Evolutionary conservation across 2,797 vertebrate species (phyloP), one percentile per base, ranked within the genome.

Genomic region (Macropus fuliginosus): DNA sequence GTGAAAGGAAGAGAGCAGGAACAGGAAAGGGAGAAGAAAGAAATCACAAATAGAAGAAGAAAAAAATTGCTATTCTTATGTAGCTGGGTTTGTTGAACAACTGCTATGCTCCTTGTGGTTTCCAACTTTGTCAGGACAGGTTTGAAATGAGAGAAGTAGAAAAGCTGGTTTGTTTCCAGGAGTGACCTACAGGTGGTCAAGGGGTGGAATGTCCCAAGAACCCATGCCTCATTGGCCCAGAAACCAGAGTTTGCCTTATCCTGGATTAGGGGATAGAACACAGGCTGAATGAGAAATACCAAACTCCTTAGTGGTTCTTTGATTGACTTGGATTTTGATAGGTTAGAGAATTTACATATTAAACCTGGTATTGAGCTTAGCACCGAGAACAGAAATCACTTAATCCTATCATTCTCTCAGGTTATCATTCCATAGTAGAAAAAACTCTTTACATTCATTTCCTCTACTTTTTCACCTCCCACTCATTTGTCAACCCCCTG

Each of bases 221-320:
- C n/a, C 2, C 74, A 14, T 92, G 87, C 40, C 81, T 52, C 54
- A 91, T 54, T 92, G 91, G 94, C n/a, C n/a, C 50, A 29, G 34
- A 56, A 91, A 87, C 91, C 34, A 91, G 91, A 54, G 94, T 95
- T 52, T 93, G 74, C 3, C 91, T 95, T 4, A 93, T 31, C 90
- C 16, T 97, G 21, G 29, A 56, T 54, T 2, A 27, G n/a, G 95
- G 27, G 92, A 90, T 95, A 57, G 91, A 46, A 92, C 92, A 40
- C 27, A 91, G 55, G 91, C 54, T 28, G 59, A 91, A 55, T 55
- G 66, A 93, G 0, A 10, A 92, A 59, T 11, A 91, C 12, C 92
- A 54, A 21, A 90, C 28, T 95, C 55, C 14, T 55, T 81, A 81
- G n/a, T 81, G 21, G 6, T 81, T 81, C 6, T 81, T 81, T 24